Base-by-base conservation (phyloP, 2,113 vertebrate species). In the Oenanthe melanoleuca region DNA sequence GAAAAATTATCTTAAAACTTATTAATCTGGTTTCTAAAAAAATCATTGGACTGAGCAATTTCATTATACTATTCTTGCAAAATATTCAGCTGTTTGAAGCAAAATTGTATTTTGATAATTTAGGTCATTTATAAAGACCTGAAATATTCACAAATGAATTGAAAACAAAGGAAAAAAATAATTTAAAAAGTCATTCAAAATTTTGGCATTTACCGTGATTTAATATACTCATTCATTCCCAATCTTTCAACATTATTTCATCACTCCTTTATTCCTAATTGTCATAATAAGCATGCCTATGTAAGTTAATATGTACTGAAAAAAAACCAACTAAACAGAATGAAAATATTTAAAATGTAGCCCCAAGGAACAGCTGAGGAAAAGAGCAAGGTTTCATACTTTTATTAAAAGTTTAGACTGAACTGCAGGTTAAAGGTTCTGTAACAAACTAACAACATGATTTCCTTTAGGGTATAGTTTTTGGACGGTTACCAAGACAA, bases 61-160 rank as follows among this genome's bases (percentile, higher is more conserved):
- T 93, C 66, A 29, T 92, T 16, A 84, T 31, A 80, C 17, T 64
- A 61, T 84, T 97, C 55, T 88, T 88, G 96, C 89, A 92, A 97
- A 94, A 59, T 96, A 96, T 63, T 97, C 95, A 81, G 93, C 71
- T 38, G 80, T 95, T 94, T 96, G 87, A 94, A 97, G 66, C 38
- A 98, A 95, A 88, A 97, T 57, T 92, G 93, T 93, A 77, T 96
- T 98, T 95, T 97, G 93, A 69, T 97, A 91, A 88, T 87, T 90
- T 53, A 97, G 85, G 85, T 97, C 42, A 84, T 95, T 94, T 90
- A 97, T 70, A 57, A 84, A 97, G 44, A 97, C 97, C 79, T 82
- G 69, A 94, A 97, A 93, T 57, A 97, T 75, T 92, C 96, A 96
- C 44, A 92, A 95, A 97, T 95, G 63, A 75, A 96, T 23, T 90